These are phyloP conservation scores for Cephus pygmeus DNA, from an alignment of 2,888 invertebrate species.

Conservation along the genomic window DNA sequence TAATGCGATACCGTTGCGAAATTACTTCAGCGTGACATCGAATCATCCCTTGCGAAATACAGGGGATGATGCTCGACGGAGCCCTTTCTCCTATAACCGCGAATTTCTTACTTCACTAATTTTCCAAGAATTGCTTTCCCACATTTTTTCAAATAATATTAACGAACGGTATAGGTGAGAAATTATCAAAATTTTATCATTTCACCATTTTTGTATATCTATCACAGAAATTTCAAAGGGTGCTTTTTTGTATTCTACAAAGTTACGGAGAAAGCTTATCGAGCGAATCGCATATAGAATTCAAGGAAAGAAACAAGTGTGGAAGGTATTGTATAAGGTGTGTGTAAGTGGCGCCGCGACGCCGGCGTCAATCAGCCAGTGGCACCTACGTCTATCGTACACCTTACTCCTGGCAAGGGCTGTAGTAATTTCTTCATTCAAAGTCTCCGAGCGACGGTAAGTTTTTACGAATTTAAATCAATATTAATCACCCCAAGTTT, in stretches of 20 bases:
- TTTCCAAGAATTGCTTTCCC: too few relatives aligned
- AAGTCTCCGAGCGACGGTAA: too few relatives aligned
- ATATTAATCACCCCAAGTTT: too few relatives aligned
- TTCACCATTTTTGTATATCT: neutral
- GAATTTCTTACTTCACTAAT: too few relatives aligned
- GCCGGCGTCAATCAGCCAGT: conserved; percentile 27
- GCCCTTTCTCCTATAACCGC: too few relatives aligned
- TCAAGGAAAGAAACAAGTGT: conserved; percentile 13
- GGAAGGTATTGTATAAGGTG: too few relatives aligned
- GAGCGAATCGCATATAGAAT: conserved; percentile 29
- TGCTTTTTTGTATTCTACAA: neutral
- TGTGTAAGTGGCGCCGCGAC: conserved; percentile 43
- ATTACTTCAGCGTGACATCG: conserved; percentile 21
- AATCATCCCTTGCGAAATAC: conserved; percentile 3
- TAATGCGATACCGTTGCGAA: conserved; percentile 31
- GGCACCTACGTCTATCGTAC: conserved; percentile 1
- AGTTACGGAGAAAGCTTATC: conserved; percentile 1
- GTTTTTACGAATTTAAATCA: too few relatives aligned
- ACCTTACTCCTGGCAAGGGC: too few relatives aligned
- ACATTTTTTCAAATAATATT: neutral
- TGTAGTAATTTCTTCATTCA: too few relatives aligned
- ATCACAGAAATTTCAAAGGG: neutral
- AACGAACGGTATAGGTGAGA: neutral
- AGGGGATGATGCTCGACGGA: too few relatives aligned
- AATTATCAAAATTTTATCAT: conserved; percentile 6